Conservation (phyloP, 2,797 vertebrate genomes). For the Phoxinus dragarum region DNA sequence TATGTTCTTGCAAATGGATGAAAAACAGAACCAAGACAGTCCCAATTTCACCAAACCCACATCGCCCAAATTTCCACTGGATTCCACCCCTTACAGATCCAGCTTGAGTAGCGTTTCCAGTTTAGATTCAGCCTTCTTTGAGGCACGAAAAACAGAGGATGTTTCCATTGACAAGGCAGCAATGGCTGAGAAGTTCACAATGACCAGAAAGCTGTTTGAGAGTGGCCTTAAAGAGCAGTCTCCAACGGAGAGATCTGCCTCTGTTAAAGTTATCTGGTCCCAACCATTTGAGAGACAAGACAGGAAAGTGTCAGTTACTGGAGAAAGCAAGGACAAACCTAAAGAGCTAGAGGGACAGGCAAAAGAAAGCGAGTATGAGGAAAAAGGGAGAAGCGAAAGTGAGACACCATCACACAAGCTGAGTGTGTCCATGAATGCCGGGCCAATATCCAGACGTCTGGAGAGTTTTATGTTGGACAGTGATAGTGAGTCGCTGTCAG, state of each 20-base stretch:
- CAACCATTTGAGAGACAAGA: conserved; percentile 40
- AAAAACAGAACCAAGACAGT: conserved; percentile 74
- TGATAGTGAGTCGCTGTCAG: conserved; percentile 69
- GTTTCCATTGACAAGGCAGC: conserved; percentile 82
- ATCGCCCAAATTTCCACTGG: conserved; percentile 54
- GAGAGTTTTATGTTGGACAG: conserved; percentile 81
- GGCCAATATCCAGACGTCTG: conserved; percentile 81
- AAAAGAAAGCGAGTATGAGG: conserved; percentile 44
- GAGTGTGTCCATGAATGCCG: conserved; percentile 72
- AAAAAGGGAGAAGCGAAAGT: conserved; percentile 48
- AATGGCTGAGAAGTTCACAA: conserved; percentile 91
- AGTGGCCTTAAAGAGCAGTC: conserved; percentile 72
- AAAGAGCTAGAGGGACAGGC: neutral
- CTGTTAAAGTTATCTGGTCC: conserved; percentile 29
- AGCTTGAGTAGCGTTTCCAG: conserved; percentile 70
- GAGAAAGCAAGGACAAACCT: conserved; percentile 56
- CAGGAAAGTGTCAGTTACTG: conserved; percentile 23
- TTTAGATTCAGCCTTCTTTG: conserved; percentile 67
- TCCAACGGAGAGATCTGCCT: conserved; percentile 38
- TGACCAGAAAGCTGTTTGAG: conserved; percentile 89
- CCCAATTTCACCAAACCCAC: conserved; percentile 50
- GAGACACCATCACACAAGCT: conserved; percentile 56
- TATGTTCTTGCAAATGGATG: conserved; percentile 93
- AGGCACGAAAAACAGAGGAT: conserved; percentile 77
- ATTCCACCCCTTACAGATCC: conserved; percentile 74